Evolutionary conservation across 2,113 vertebrate genomes (phyloP).

Genomic region (Microcebus lehilahytsara): DNA sequence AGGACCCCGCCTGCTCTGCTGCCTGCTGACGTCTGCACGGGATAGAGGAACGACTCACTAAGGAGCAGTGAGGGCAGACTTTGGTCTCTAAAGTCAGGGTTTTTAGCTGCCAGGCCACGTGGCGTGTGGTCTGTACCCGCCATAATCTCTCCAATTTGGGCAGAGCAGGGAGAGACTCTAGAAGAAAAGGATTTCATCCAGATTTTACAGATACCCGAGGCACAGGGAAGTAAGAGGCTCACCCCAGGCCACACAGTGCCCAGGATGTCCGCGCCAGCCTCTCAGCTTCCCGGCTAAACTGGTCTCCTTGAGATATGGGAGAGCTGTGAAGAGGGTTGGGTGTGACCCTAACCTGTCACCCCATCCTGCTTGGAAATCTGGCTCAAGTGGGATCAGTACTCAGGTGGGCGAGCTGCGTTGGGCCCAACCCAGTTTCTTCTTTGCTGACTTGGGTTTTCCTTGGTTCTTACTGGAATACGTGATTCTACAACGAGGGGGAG

Average conservation of each 20-base stretch:
- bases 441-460: background rate
- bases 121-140: background rate
- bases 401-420: background rate
- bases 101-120: background rate
- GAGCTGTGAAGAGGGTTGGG: background rate
- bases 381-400: background rate
- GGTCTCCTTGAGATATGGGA: background rate
- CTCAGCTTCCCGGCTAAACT: background rate
- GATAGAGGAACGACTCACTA: background rate
- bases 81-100: background rate
- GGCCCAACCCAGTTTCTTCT: background rate
- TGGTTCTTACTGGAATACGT: background rate
- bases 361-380: background rate
- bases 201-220: background rate
- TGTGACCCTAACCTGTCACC: background rate
- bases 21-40: background rate
- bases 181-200: background rate
- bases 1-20: background rate
- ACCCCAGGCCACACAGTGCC: background rate
- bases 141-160: background rate
- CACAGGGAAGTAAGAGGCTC: background rate
- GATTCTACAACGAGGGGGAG: background rate
- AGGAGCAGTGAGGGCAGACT: background rate
- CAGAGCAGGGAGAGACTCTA: background rate
- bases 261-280: background rate